Conservation (phyloP, 2,113 vertebrate genomes). For the Cochlearius cochlearius region DNA sequence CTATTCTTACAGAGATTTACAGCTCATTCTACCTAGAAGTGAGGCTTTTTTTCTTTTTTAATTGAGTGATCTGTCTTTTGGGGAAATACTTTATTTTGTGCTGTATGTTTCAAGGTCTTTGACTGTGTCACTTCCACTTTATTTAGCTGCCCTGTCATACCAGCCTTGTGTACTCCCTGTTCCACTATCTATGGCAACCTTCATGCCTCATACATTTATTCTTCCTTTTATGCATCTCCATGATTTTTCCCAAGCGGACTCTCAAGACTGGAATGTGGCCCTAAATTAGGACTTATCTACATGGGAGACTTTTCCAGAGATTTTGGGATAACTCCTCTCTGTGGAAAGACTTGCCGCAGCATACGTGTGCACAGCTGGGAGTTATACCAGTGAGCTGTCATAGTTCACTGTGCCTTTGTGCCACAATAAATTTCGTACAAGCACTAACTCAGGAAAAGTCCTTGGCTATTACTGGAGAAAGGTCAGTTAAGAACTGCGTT, state of each 20-base stretch:
- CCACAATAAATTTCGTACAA: neutral
- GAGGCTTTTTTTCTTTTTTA: conserved; percentile 1
- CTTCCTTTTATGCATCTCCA: neutral
- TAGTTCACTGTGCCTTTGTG: neutral
- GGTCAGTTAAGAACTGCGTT: neutral
- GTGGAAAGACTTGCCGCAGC: neutral
- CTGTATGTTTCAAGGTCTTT: conserved; percentile 36
- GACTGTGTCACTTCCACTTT: conserved; percentile 22
- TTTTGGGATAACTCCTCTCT: neutral
- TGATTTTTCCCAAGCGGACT: neutral
- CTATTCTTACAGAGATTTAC: conserved; percentile 46
- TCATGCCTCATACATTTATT: neutral
- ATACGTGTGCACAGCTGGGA: neutral
- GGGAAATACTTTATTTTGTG: conserved; percentile 33
- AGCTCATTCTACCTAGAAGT: conserved; percentile 15
- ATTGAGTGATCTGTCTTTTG: conserved; percentile 48
- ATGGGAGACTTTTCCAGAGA: neutral
- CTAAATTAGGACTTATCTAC: neutral
- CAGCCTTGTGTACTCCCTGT: neutral
- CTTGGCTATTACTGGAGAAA: conserved; percentile 18
- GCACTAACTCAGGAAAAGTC: conserved; percentile 12
- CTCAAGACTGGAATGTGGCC: neutral
- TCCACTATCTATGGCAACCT: neutral
- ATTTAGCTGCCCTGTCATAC: neutral
- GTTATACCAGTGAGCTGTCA: neutral